Conservation (phyloP, 2,888 invertebrate genomes). For the Acleris sparsana region DNA sequence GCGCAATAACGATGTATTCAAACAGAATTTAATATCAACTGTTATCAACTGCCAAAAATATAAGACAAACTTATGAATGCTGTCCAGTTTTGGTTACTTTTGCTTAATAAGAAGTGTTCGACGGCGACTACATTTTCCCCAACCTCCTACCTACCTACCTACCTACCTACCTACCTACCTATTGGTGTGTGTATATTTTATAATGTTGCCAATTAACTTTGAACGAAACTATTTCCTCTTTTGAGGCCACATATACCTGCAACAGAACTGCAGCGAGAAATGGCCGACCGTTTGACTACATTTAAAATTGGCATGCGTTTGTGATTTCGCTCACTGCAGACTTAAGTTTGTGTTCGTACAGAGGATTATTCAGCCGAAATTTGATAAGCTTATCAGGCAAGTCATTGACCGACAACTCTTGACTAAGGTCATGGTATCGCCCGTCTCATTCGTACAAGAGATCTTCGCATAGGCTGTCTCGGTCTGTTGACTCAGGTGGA, state of each 20-base stretch:
- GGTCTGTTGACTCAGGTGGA: constrained; percentile 50
- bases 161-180: too few relatives aligned
- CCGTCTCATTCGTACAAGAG: constrained; percentile 37
- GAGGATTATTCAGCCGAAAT: constrained; percentile 30
- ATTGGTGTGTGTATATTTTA: too few relatives aligned
- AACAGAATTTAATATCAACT: constrained; percentile 1
- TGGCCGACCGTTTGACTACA: too few relatives aligned
- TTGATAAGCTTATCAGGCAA: constrained; percentile 54
- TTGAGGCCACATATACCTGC: too few relatives aligned
- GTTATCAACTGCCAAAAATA: constrained; percentile 21
- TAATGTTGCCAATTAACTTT: too few relatives aligned
- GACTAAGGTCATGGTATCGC: constrained; percentile 69
- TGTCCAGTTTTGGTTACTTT: not conserved
- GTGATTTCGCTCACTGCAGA: too few relatives aligned
- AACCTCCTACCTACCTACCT: too few relatives aligned
- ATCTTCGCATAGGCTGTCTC: constrained; percentile 41
- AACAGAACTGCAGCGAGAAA: too few relatives aligned
- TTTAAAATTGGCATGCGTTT: too few relatives aligned
- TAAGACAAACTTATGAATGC: constrained; percentile 12
- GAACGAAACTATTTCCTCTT: too few relatives aligned
- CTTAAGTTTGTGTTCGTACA: constrained; percentile 7
- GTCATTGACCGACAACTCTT: constrained; percentile 67
- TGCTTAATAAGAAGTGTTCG: not conserved
- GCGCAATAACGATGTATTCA: constrained; percentile 15
- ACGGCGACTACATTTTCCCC: too few relatives aligned